Evolutionary conservation across 2,113 vertebrate species (phyloP).

Genomic region (Phaetusa simplex): DNA sequence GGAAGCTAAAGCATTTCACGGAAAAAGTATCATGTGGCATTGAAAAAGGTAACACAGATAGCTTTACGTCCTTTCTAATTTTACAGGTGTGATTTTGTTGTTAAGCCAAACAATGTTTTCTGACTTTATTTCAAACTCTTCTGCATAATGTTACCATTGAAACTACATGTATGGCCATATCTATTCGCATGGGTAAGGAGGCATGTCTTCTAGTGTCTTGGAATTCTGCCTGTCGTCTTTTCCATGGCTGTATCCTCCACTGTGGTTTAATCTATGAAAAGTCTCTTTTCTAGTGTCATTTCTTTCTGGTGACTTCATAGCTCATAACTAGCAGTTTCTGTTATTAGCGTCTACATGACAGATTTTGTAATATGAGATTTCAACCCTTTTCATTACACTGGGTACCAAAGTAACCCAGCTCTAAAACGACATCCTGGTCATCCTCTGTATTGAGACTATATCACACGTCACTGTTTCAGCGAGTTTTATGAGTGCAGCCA

Average conservation of each 20-base stretch:
- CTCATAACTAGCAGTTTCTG: background rate
- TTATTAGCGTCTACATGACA: background rate
- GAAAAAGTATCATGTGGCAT: background rate
- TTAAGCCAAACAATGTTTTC: background rate
- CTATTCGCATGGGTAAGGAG: background rate
- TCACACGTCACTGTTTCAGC: background rate
- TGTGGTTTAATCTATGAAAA: background rate
- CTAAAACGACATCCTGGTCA: background rate
- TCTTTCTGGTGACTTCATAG: background rate
- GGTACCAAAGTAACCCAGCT: background rate
- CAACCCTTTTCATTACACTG: background rate
- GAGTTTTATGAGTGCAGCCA: background rate
- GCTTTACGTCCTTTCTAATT: background rate
- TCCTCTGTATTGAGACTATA: background rate
- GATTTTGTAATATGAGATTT: background rate
- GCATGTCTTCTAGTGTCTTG: background rate
- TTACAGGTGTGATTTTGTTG: background rate
- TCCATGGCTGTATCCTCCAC: background rate
- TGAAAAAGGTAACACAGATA: background rate
- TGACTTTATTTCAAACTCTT: background rate
- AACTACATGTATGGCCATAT: background rate
- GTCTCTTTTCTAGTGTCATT: background rate
- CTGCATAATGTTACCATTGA: background rate
- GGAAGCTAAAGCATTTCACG: background rate
- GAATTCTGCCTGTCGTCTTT: background rate